Conservation (phyloP, 2,113 vertebrate species). For the Varanus salvator region DNA sequence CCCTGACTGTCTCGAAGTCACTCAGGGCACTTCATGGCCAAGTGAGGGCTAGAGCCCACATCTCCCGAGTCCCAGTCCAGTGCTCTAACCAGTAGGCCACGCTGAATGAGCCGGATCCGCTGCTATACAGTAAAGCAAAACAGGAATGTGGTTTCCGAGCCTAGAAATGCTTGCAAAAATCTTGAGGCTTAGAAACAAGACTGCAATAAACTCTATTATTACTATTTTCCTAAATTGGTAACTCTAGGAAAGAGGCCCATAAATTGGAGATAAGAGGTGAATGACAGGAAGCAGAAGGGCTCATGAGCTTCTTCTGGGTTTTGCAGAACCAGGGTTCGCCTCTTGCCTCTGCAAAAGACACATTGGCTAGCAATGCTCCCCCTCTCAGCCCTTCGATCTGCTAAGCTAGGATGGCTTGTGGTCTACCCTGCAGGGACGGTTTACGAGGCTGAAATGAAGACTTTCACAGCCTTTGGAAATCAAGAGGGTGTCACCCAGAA, state of each 20-base stretch:
- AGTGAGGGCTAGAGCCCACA: too few relatives aligned
- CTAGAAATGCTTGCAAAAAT: neutral
- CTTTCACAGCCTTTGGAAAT: neutral
- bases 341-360: constrained; percentile 43
- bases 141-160: too few relatives aligned
- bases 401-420: neutral
- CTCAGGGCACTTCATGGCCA: too few relatives aligned
- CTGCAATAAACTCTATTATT: neutral
- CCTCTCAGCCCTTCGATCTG: neutral
- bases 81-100: too few relatives aligned
- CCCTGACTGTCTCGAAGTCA: too few relatives aligned
- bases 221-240: too few relatives aligned
- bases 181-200: neutral
- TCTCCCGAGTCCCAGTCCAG: too few relatives aligned
- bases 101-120: too few relatives aligned
- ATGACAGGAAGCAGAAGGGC: neutral
- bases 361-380: too few relatives aligned
- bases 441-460: neutral
- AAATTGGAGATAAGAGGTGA: too few relatives aligned
- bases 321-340: neutral
- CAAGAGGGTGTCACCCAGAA: neutral
- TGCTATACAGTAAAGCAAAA: too few relatives aligned
- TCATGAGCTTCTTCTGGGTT: neutral
- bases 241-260: neutral
- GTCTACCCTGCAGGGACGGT: neutral